Evolutionary conservation across 2,113 vertebrate species (phyloP).

Genomic region (Antechinus stuartii): DNA sequence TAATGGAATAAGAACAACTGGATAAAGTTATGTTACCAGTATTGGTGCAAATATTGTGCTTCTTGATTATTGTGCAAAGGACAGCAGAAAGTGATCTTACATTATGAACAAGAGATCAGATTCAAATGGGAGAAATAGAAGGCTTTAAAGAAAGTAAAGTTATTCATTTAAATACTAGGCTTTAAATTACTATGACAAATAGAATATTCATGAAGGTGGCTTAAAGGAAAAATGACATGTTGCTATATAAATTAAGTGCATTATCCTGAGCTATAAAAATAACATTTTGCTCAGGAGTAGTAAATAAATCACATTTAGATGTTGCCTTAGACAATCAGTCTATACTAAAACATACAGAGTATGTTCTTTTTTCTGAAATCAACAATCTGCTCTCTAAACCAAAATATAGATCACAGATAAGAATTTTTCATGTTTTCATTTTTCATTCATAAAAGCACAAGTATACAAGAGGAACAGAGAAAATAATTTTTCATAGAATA

Average conservation of each 20-base stretch:
- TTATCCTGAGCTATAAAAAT: slow-evolving; percentile 22
- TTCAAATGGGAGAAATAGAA: background rate
- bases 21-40: background rate
- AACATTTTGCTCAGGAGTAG: background rate
- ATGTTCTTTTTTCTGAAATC: slow-evolving; percentile 38
- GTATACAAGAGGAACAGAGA: slow-evolving; percentile 11
- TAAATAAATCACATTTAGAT: background rate
- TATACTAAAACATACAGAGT: background rate
- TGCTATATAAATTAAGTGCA: background rate
- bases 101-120: background rate
- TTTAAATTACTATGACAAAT: background rate
- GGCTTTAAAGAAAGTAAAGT: slow-evolving; percentile 7
- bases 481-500: slow-evolving; percentile 49
- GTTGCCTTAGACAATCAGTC: background rate
- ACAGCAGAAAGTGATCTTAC: background rate
- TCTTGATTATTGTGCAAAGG: background rate
- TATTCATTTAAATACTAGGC: background rate
- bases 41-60: background rate
- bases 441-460: slow-evolving; percentile 66
- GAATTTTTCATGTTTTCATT: slow-evolving; percentile 32
- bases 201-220: slow-evolving; percentile 1
- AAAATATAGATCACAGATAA: slow-evolving; percentile 39
- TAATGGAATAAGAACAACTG: background rate
- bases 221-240: background rate
- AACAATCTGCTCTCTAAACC: slow-evolving; percentile 56